Evolutionary conservation across 2,888 invertebrate genomes (phyloP).

Genomic region (Coleophora deauratella): DNA sequence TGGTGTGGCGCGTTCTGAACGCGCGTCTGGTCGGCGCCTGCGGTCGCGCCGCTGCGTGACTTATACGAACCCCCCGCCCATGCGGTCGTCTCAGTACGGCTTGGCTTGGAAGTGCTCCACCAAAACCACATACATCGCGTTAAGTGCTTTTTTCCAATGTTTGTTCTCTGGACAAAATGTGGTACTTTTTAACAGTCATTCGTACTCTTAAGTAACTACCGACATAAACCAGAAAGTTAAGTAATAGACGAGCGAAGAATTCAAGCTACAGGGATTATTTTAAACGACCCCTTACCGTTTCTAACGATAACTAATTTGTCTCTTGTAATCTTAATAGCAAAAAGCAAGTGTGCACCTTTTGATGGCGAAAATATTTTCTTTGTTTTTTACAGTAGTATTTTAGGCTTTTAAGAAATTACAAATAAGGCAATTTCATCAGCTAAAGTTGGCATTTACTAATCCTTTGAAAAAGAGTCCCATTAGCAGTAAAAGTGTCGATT

Average conservation of each 20-base stretch:
- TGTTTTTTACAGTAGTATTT: background rate
- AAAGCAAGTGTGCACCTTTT: too few species aligned
- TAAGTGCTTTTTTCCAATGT: background rate
- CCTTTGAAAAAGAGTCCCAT: constrained; percentile 15
- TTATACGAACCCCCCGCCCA: constrained; percentile 4
- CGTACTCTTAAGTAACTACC: too few species aligned
- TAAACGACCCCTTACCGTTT: too few species aligned
- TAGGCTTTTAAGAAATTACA: constrained; percentile 19
- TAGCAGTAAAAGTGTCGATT: constrained; percentile 12
- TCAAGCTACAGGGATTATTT: background rate
- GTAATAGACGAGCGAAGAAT: too few species aligned
- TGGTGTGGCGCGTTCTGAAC: constrained; percentile 15
- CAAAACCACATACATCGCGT: background rate
- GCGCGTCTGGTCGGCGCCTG: constrained; percentile 25
- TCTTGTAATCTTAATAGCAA: too few species aligned
- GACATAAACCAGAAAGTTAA: too few species aligned
- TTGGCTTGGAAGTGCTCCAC: constrained; percentile 1
- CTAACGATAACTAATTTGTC: background rate
- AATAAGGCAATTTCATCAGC: constrained; percentile 28
- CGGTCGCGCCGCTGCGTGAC: constrained; percentile 10
- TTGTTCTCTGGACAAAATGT: background rate
- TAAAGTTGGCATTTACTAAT: constrained; percentile 17
- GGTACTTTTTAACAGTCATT: too few species aligned
- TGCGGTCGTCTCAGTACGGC: constrained; percentile 1
- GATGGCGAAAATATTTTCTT: too few species aligned